Conservation (phyloP, 2,888 invertebrate genomes). For the Calliphora vomitoria region DNA sequence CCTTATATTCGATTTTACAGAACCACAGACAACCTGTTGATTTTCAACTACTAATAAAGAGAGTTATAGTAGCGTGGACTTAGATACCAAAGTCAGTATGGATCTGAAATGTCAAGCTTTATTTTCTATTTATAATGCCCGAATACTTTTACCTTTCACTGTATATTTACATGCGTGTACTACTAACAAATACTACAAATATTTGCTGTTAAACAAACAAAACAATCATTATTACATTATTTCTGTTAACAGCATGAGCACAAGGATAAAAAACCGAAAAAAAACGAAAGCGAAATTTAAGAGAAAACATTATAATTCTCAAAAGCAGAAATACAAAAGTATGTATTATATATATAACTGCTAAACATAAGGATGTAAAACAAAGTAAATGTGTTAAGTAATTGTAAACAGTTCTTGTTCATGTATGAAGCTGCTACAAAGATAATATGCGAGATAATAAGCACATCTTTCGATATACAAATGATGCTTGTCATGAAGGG, state of each 20-base stretch:
- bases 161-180: neutral
- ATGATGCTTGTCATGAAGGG: neutral
- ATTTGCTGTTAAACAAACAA: constrained; percentile 6
- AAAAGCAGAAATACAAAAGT: neutral
- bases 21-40: too few relatives aligned
- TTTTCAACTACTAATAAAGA: too few relatives aligned
- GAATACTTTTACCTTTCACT: neutral
- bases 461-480: neutral
- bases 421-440: neutral
- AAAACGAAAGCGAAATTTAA: neutral
- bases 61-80: too few relatives aligned
- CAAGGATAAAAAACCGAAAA: neutral
- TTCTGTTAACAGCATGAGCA: constrained; percentile 1
- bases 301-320: neutral
- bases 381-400: neutral
- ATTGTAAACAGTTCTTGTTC: neutral
- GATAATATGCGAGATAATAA: neutral
- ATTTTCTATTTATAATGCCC: too few relatives aligned
- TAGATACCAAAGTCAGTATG: neutral
- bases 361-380: neutral
- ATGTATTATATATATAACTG: neutral
- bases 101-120: neutral
- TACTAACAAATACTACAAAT: neutral
- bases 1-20: too few relatives aligned
- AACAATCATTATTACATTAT: neutral